Percentiles rank a stretch among this genome's conserved stretches.
Evolutionary conservation across 2,888 invertebrate species (phyloP).

Genomic region (Craniophora ligustri): DNA sequence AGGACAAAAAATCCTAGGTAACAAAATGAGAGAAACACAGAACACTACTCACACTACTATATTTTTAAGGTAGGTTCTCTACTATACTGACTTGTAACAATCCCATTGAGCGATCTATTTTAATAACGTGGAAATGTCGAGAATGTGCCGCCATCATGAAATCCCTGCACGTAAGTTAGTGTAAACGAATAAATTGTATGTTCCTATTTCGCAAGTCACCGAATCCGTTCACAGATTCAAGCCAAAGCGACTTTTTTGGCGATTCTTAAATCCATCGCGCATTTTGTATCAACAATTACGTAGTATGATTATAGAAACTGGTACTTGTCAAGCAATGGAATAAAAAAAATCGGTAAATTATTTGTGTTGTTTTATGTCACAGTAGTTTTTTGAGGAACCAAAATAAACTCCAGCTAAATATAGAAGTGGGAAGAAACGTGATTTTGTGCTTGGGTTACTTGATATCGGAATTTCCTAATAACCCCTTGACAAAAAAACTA

Average conservation of each 20-base stretch:
- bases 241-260: background rate
- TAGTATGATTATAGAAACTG: background rate
- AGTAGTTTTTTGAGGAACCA: constrained; percentile 28
- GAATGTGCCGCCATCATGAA: constrained; percentile 26
- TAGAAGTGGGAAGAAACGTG: constrained; percentile 30
- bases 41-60: constrained; percentile 25
- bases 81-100: constrained; percentile 38
- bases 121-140: constrained; percentile 40
- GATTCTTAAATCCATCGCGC: constrained; percentile 2
- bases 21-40: constrained; percentile 6
- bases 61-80: constrained; percentile 35
- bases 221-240: constrained; percentile 33
- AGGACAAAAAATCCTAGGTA: no score
- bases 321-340: constrained; percentile 7
- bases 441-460: constrained; percentile 23
- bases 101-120: constrained; percentile 46
- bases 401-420: constrained; percentile 39
- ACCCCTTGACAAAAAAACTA: constrained; percentile 4
- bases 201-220: constrained; percentile 56
- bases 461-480: constrained; percentile 16
- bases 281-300: background rate
- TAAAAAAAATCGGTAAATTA: background rate
- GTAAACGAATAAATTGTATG: constrained; percentile 56
- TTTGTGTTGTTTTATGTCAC: background rate
- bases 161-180: constrained; percentile 50